phyloP scores from a whole-genome alignment of 2,888 invertebrate species.

The Pterobdella sp. region DNA sequence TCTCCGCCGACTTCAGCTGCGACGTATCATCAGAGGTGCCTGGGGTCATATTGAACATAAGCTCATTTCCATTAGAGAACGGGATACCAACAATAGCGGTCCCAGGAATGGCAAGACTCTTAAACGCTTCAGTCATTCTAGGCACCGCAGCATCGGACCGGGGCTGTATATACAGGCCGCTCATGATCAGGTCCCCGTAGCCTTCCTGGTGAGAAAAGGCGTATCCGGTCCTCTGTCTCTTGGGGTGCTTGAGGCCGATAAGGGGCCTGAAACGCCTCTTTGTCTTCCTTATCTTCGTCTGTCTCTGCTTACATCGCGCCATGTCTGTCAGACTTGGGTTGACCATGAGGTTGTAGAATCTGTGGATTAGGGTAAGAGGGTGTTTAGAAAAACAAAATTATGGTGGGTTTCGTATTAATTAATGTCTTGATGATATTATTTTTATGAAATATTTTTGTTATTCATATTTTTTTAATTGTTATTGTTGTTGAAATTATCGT shows the following conservation, averaged over 20 bases:
- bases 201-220: constrained; percentile 95
- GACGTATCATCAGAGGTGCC: background rate
- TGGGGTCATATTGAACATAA: background rate
- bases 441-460: no score
- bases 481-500: no score
- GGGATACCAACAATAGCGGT: constrained; percentile 24
- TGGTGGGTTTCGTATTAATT: no score
- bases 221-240: constrained; percentile 63
- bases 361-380: constrained; percentile 40
- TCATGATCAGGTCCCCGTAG: constrained; percentile 90
- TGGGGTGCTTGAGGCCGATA: constrained; percentile 54
- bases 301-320: constrained; percentile 70
- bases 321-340: constrained; percentile 84
- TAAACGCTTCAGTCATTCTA: constrained; percentile 16
- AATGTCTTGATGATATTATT: no score
- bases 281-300: constrained; percentile 41
- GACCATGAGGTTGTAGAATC: constrained; percentile 85
- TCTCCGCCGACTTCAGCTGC: background rate
- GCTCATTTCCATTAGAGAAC: background rate
- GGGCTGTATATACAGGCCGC: constrained; percentile 58
- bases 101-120: constrained; percentile 19
- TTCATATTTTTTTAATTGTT: no score
- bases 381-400: background rate
- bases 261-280: background rate
- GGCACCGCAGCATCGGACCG: background rate